These are phyloP conservation scores for Stictonetta naevosa DNA, from an alignment of 2,113 vertebrate species.

Conservation along the genomic window DNA sequence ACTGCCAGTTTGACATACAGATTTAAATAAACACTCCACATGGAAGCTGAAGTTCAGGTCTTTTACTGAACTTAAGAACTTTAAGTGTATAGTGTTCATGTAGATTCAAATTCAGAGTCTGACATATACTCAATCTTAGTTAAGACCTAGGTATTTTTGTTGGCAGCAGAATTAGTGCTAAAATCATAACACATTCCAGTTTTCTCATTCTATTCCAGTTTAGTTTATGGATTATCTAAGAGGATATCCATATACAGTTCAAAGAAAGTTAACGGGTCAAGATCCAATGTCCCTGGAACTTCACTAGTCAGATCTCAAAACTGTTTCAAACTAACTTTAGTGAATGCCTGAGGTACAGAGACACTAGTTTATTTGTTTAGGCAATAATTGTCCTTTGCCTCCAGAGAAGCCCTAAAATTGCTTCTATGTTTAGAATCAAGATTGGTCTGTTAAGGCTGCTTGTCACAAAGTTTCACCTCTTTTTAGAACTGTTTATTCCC, in stretches of 20 bases:
- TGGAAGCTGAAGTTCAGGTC: background rate
- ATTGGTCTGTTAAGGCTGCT: conserved; percentile 76
- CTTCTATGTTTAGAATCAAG: conserved; percentile 86
- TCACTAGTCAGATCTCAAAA: background rate
- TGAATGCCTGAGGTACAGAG: conserved; percentile 68
- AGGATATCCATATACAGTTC: conserved; percentile 60
- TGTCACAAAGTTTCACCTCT: conserved; percentile 78
- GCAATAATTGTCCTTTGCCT: conserved; percentile 81
- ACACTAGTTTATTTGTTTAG: conserved; percentile 86
- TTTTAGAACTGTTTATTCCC: conserved; percentile 77
- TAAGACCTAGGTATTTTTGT: conserved; percentile 37
- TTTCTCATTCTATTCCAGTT: conserved; percentile 56
- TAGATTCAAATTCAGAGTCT: background rate
- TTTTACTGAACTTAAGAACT: conserved; percentile 3
- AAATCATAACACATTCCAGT: conserved; percentile 8
- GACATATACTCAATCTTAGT: background rate
- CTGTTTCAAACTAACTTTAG: conserved; percentile 45
- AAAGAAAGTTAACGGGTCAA: conserved; percentile 56
- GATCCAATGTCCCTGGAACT: conserved; percentile 15
- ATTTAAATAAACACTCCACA: conserved; percentile 10
- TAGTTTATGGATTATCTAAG: conserved; percentile 70
- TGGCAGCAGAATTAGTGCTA: conserved; percentile 32
- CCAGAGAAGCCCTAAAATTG: conserved; percentile 77
- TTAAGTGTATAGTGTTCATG: background rate
- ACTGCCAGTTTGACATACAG: background rate